These are phyloP conservation scores for Tonatia bakeri DNA, from an alignment of 2,113 vertebrate genomes.

Conservation along the genomic window DNA sequence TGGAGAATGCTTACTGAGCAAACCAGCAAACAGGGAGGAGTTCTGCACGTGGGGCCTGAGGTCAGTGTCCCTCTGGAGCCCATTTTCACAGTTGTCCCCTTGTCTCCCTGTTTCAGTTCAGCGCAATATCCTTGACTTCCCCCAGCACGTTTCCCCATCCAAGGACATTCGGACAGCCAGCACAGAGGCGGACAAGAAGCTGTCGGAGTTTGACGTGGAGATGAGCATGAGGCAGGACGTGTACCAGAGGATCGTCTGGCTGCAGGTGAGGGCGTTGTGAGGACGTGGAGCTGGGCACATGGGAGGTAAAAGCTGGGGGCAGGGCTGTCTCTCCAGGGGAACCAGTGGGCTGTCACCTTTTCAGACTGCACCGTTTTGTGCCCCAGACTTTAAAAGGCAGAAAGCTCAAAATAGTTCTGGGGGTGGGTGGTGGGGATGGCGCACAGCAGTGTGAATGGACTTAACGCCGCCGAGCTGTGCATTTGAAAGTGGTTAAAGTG, in stretches of 20 bases:
- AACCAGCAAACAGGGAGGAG: rapidly evolving
- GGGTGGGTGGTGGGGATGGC: neutral
- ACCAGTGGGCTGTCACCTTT: neutral
- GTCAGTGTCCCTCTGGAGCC: rapidly evolving
- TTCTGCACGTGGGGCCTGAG: neutral
- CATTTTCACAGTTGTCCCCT: rapidly evolving
- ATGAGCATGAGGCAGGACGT: constrained; percentile 99
- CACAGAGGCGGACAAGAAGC: constrained; percentile 93
- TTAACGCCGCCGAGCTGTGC: rapidly evolving
- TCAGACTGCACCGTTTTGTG: rapidly evolving
- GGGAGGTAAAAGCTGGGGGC: rapidly evolving
- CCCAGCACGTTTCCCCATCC: constrained; percentile 92
- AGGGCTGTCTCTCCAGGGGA: rapidly evolving
- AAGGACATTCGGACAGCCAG: constrained; percentile 91
- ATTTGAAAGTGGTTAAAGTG: no score
- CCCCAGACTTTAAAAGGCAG: rapidly evolving
- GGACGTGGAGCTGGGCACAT: rapidly evolving
- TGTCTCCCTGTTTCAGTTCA: constrained; percentile 81
- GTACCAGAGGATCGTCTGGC: constrained; percentile 91
- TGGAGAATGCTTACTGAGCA: neutral
- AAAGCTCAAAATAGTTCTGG: neutral
- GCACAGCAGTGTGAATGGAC: rapidly evolving
- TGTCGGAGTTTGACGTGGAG: constrained; percentile 97
- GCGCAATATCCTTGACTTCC: constrained; percentile 96
- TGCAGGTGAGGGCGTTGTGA: constrained; percentile 82